These are phyloP conservation scores for Fissipunctia ypsillon DNA, from an alignment of 2,888 invertebrate species.

Conservation along the genomic window DNA sequence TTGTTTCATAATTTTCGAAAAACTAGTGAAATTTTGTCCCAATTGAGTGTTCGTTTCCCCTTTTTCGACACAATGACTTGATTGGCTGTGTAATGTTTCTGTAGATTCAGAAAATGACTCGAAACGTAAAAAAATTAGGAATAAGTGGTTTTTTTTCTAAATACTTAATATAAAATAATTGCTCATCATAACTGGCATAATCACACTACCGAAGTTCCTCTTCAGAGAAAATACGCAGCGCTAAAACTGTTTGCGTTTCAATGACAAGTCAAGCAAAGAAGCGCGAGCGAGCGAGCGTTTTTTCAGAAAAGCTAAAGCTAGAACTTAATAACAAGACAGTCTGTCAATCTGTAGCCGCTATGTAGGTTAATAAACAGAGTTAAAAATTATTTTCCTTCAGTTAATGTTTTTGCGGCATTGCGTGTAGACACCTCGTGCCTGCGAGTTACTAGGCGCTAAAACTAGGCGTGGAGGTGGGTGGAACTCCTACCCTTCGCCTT, in stretches of 20 bases:
- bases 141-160: background rate
- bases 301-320: constrained; percentile 9
- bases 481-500: constrained; percentile 72
- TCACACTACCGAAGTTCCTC: background rate
- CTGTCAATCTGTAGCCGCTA: constrained; percentile 41
- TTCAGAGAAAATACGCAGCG: constrained; percentile 6
- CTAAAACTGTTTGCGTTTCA: constrained; percentile 17
- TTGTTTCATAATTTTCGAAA: background rate
- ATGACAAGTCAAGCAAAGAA: constrained; percentile 29
- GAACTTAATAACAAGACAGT: constrained; percentile 31
- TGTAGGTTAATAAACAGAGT: constrained; percentile 69
- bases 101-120: background rate
- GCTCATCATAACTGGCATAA: background rate
- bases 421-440: constrained; percentile 84
- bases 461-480: constrained; percentile 85
- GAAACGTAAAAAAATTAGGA: background rate
- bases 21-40: background rate
- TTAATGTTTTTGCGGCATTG: constrained; percentile 84
- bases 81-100: background rate
- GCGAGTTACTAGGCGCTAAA: constrained; percentile 85
- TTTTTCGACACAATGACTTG: too few relatives aligned
- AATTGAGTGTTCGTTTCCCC: background rate
- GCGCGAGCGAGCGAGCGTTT: constrained; percentile 23
- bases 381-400: constrained; percentile 71
- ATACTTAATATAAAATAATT: background rate